Percentiles rank a stretch among this genome's conserved stretches.
These are phyloP conservation scores for Nephila pilipes DNA, from an alignment of 1,140 invertebrate species.

Conservation along the genomic window DNA sequence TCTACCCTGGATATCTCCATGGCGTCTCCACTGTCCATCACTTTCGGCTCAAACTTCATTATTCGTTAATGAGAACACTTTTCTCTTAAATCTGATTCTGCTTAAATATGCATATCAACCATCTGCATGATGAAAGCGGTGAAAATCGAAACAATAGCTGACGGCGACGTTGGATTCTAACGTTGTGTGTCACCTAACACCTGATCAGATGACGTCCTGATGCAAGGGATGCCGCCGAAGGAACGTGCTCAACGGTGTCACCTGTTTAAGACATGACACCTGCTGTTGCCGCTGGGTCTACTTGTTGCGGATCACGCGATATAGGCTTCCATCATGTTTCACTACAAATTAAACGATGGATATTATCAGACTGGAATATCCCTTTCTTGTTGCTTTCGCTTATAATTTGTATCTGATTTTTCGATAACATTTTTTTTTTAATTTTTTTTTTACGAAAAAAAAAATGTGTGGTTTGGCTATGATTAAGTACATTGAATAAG, in stretches of 20 bases:
- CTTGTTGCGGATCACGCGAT: conserved; percentile 13
- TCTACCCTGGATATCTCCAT: too few species aligned
- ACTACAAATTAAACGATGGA: background rate
- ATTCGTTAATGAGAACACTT: too few species aligned
- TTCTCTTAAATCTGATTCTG: too few species aligned
- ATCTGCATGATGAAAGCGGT: background rate
- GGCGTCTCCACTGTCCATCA: too few species aligned
- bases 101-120: background rate
- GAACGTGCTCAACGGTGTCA: background rate
- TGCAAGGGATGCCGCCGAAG: background rate
- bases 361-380: background rate
- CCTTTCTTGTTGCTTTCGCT: background rate
- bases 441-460: background rate
- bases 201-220: background rate
- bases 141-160: background rate
- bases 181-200: background rate
- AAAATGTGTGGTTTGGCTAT: too few species aligned
- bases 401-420: background rate
- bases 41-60: too few species aligned
- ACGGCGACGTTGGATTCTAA: background rate
- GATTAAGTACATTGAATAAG: too few species aligned
- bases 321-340: background rate
- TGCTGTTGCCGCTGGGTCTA: background rate
- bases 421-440: background rate
- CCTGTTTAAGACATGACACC: background rate